Base-by-base conservation (phyloP, 2,888 invertebrate genomes). In the Lepidocyrtinus sp. region DNA sequence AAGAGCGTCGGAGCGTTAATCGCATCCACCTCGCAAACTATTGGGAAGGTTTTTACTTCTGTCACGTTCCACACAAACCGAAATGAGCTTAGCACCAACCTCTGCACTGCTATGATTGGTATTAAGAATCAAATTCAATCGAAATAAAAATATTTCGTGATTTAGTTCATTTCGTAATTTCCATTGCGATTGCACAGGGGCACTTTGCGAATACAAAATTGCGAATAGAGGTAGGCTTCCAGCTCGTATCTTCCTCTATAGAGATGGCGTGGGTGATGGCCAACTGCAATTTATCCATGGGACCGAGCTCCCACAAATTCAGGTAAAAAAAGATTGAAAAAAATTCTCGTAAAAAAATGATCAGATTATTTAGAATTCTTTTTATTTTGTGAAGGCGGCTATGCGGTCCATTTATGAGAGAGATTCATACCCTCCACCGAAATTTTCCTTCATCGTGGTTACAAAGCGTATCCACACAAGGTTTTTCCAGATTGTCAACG, bases 181-280 rank as follows among this genome's bases (percentile, higher is more conserved):
- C 45, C n/a, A 50, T 24, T 69, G 15, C 24, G 7, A 55, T 3
- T 46, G 2, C 61, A 62, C 19, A 64, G 74, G 59, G 3, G 63
- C 72, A 0, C 22, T 74, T 15, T 3, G 17, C 7, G 67, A 63
- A 0, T 79, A 36, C 45, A 27, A n/a, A 5, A 0, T 9, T 5
- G 1, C 2, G 1, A 71, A 70, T 19, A 65, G 59, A 0, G 25
- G 24, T 1, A 36, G 1, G 0, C n/a, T 21, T 0, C 75, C 81
- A 1, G 68, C 27, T 0, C 17, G 85, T 17, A 81, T 85, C 2
- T 75, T 85, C 45, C 64, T 85, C 27, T 85, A 71, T 59, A 27
- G 85, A 0, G 85, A 85, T 59, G 85, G 85, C 0, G 84, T 84
- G 1, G 82, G 85, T 0, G 83, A 85, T 24, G 85, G 85, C 0